Evolutionary conservation across 2,888 invertebrate species (phyloP), one percentile per base, ranked within the genome.

Genomic region (Drosophila paramelanica): DNA sequence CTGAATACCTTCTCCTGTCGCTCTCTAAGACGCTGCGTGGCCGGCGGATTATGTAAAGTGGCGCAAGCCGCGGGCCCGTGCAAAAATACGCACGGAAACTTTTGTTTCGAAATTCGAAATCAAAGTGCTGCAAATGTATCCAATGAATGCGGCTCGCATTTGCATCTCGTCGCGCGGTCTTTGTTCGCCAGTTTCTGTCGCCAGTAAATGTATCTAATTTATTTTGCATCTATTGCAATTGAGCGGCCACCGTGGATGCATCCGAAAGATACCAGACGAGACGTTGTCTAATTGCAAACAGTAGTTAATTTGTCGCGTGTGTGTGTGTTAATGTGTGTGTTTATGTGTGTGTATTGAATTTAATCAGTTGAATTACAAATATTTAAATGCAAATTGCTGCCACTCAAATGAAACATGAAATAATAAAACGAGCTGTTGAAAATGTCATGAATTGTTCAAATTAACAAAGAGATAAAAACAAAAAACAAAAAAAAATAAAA

Each of bases 41-140:
- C 81, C 87, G 81, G 70, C 66, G 82, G 81, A 85, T 84, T 84
- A 87, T 88, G 85, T 84, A 84, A 84, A 84, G 83, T 83, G 84
- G 77, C 79, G 61, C 70, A 74, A 73, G 51, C 43, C 67, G 47
- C 50, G 59, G 36, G 42, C 41, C 51, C 64, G 51, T 57, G 71
- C 61, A 62, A 72, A 76, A 72, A 50, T 60, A 64, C 51, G 75
- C 71, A 62, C 46, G 67, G 51, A 70, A 45, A 45, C 56, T 65
- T 73, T 65, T 60, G 57, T 56, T 56, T 47, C 39, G 25, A 36
- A 11, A 33, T 51, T 17, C 14, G 42, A 45, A 58, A 51, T 55
- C 60, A 58, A 68, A 65, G 65, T 67, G 77, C 60, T 27, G 27
- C 53, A 62, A 73, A 60, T 69, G 74, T 56, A 64, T 45, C 43